phyloP scores from a whole-genome alignment of 2,113 vertebrate genomes.

The Laticauda laticaudata region DNA sequence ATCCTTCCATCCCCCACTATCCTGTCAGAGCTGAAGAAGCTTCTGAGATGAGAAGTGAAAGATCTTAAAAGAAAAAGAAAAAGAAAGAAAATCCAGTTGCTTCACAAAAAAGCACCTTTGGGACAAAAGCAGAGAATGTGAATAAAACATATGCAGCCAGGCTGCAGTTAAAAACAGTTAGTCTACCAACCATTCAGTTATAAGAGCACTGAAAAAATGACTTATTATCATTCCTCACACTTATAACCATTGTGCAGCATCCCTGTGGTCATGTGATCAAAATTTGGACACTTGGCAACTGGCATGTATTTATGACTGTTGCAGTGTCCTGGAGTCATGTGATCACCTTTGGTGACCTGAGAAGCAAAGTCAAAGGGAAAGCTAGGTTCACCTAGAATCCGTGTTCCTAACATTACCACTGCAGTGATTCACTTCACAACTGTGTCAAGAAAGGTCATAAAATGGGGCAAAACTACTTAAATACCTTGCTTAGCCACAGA shows the following conservation, averaged over 20 bases:
- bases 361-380: background rate
- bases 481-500: background rate
- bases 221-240: background rate
- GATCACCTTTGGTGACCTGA: background rate
- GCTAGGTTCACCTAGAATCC: background rate
- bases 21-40: too few relatives aligned
- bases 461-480: background rate
- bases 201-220: background rate
- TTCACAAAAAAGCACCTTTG: too few relatives aligned
- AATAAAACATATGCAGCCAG: background rate
- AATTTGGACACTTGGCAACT: background rate
- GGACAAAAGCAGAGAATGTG: background rate
- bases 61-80: too few relatives aligned
- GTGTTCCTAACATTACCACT: background rate
- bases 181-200: background rate
- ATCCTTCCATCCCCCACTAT: too few relatives aligned
- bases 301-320: background rate
- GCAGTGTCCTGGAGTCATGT: background rate
- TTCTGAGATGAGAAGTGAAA: too few relatives aligned
- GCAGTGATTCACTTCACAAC: background rate
- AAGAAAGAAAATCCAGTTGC: too few relatives aligned
- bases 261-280: background rate
- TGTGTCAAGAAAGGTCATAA: background rate
- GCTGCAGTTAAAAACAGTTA: background rate
- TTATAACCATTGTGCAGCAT: background rate